Base-by-base conservation (phyloP, 2,888 invertebrate species). In the Napeogenes inachia region DNA sequence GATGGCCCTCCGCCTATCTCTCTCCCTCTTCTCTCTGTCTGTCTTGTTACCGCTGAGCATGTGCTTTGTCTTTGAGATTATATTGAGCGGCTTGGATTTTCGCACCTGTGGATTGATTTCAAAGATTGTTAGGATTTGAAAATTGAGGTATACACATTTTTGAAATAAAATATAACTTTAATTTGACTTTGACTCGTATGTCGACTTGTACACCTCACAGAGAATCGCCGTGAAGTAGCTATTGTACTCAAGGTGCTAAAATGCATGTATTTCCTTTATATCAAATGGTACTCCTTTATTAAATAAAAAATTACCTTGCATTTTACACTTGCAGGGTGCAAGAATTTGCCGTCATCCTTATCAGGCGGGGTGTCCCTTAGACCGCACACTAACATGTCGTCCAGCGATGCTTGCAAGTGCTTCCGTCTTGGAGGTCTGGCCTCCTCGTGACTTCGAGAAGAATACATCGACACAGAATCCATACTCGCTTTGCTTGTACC, bases 391-490 rank as follows among this genome's bases (percentile, higher is more conserved):
- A 92, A 87, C 78, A 93, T 92, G 70, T 93, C 93, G 66, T 93
- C 93, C 71, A 93, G 80, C 0, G 93, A 93, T 5, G 91, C 88
- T 67, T 89, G 92, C 70, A 91, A 69, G 45, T 85, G 86, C 60
- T 75, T 76, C 47, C 81, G 67, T 8, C 82, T 68, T 4, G 81
- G 70, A 4, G 85, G 86, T 13, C 87, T 71, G 2, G 87, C 80
- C 63, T 85, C 85, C 64, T 93, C 93, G 63, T 92, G 89, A 71
- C 92, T 93, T 70, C 92, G 85, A 2, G 92, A 90, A 50, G 93
- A 93, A 68, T 92, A 92, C 69, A 92, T 83, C 1, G 92, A 92
- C 45, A 93, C 88, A 2, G 92, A 92, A 69, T 93, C 93, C 66
- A 88, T 78, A 68, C 87, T 85, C 0, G 83, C 81, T 61, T 85